Evolutionary conservation across 2,113 vertebrate species (phyloP).

Genomic region (Hippocampus comes): DNA sequence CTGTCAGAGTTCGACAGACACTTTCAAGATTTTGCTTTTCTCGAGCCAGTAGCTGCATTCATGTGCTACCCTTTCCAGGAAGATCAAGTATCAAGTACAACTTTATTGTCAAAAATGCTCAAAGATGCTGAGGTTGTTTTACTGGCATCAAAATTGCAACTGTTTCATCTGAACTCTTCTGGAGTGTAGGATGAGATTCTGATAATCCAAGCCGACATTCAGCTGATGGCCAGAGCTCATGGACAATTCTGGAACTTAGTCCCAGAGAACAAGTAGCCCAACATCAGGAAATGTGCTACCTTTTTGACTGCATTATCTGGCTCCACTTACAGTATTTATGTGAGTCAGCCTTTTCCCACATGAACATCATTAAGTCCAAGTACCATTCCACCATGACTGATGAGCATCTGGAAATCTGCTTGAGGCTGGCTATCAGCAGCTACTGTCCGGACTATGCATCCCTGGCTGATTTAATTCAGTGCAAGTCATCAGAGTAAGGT

Average conservation of each 20-base stretch:
- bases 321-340: too few relatives aligned
- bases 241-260: neutral
- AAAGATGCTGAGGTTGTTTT: constrained; percentile 29
- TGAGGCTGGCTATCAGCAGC: constrained; percentile 2
- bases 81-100: neutral
- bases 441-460: constrained; percentile 1
- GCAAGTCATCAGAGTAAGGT: neutral
- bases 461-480: neutral
- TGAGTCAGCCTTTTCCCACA: too few relatives aligned
- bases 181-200: neutral
- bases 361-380: too few relatives aligned
- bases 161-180: neutral
- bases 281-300: neutral
- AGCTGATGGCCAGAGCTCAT: neutral
- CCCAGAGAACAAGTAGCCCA: constrained; percentile 1
- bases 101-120: too few relatives aligned
- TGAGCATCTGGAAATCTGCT: constrained; percentile 1
- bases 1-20: constrained; percentile 15
- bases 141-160: constrained; percentile 2
- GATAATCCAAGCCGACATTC: neutral
- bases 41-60: constrained; percentile 19
- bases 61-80: constrained; percentile 24
- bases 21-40: constrained; percentile 21
- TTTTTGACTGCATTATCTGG: neutral
- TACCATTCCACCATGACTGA: neutral